Percentiles rank a stretch among this genome's conserved stretches.
Conservation (phyloP, 2,113 vertebrate genomes). For the Thinocorus orbignyianus region DNA sequence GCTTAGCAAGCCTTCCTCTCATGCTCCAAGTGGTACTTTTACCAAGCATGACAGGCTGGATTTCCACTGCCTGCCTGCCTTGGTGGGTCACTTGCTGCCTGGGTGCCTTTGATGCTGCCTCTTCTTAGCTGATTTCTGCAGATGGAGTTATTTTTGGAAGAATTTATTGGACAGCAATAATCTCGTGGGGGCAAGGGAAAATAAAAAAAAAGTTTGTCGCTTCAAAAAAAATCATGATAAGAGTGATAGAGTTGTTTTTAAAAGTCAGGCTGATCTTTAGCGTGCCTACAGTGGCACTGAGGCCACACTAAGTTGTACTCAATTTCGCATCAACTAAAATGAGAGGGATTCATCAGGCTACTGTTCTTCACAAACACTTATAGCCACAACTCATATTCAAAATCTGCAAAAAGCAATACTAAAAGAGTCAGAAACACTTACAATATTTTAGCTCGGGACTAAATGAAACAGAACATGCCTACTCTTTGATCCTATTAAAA, state of each 20-base stretch:
- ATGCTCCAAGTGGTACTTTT: neutral
- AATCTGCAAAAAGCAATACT: neutral
- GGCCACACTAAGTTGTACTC: neutral
- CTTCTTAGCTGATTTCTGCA: neutral
- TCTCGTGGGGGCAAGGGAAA: neutral
- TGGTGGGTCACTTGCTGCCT: rapidly evolving
- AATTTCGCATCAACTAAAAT: neutral
- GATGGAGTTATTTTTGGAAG: neutral
- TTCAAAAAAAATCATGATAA: neutral
- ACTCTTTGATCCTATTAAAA: neutral
- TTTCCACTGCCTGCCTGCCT: neutral
- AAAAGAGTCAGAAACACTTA: neutral
- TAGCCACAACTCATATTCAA: neutral
- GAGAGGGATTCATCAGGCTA: neutral
- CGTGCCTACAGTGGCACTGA: rapidly evolving
- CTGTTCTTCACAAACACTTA: neutral
- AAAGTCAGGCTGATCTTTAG: neutral
- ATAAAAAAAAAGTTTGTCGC: neutral
- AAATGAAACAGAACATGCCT: neutral
- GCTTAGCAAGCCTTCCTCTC: neutral
- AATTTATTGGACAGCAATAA: neutral
- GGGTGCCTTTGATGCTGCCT: neutral
- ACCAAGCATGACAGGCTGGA: neutral
- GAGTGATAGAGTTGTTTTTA: neutral
- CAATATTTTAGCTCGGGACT: neutral